Conservation (phyloP, 1,140 invertebrate genomes). For the Macrocentrus cingulum region DNA sequence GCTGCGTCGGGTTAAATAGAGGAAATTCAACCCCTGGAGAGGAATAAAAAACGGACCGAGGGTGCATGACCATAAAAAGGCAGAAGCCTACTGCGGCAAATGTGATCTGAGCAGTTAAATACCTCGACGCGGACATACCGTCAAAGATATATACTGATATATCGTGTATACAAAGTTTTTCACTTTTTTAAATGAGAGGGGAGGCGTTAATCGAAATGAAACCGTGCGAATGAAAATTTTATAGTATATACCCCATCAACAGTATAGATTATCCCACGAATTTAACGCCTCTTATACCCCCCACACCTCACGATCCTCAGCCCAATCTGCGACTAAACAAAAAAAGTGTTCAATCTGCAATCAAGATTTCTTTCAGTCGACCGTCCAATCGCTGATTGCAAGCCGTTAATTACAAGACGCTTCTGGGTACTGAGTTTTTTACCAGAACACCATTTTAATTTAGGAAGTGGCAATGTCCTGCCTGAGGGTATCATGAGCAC, state of each 20-base stretch:
- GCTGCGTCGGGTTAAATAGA: too few relatives aligned
- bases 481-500: too few relatives aligned
- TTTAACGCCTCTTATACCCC: constrained; percentile 18
- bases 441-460: constrained; percentile 26
- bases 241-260: constrained; percentile 23
- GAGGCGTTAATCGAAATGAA: constrained; percentile 49
- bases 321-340: constrained; percentile 3
- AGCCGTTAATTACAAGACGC: constrained; percentile 28
- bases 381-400: constrained; percentile 21
- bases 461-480: constrained; percentile 21
- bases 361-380: constrained; percentile 29
- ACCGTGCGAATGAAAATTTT: constrained; percentile 50
- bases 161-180: too few relatives aligned
- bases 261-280: constrained; percentile 31
- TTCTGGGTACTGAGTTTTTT: constrained; percentile 3
- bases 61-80: too few relatives aligned
- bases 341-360: constrained; percentile 26
- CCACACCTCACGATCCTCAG: constrained; percentile 7
- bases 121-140: too few relatives aligned
- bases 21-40: too few relatives aligned
- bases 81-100: too few relatives aligned
- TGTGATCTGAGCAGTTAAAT: too few relatives aligned
- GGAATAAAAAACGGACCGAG: too few relatives aligned
- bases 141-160: too few relatives aligned
- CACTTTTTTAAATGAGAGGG: too few relatives aligned